Evolutionary conservation across 2,113 vertebrate species (phyloP).

Genomic region (Crotalus helleri): DNA sequence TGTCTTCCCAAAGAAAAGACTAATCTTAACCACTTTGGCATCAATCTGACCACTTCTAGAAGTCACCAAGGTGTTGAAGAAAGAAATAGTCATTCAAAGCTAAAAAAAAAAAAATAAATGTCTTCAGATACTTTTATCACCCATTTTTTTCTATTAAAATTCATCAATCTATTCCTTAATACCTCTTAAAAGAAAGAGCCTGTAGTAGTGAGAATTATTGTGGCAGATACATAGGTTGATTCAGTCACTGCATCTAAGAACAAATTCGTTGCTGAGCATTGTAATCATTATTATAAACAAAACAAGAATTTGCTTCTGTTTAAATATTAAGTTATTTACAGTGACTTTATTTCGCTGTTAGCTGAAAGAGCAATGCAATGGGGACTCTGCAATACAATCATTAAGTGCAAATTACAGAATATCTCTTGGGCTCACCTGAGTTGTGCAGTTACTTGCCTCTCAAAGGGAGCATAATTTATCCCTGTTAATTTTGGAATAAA

Average conservation of each 20-base stretch:
- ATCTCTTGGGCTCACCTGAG: constrained; percentile 56
- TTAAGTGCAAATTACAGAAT: constrained; percentile 39
- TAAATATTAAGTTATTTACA: constrained; percentile 29
- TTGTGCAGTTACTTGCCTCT: constrained; percentile 29
- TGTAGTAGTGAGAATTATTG: neutral
- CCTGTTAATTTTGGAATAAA: constrained; percentile 34
- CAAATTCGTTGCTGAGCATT: neutral
- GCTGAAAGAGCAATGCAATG: neutral
- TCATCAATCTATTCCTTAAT: neutral
- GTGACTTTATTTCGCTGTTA: constrained; percentile 16
- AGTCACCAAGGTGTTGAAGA: neutral
- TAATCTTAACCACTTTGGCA: neutral
- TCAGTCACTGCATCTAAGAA: neutral
- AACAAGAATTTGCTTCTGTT: constrained; percentile 22
- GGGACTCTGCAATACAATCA: constrained; percentile 35
- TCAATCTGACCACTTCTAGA: neutral
- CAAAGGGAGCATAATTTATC: constrained; percentile 35
- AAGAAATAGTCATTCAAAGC: constrained; percentile 7
- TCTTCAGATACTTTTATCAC: neutral
- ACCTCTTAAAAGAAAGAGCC: neutral
- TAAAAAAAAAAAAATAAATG: neutral
- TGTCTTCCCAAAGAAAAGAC: neutral
- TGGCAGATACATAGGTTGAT: neutral
- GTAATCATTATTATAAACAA: neutral
- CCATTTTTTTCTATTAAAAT: constrained; percentile 8